Base-by-base conservation (phyloP, 1,140 invertebrate species). In the Chironomus tepperi region DNA sequence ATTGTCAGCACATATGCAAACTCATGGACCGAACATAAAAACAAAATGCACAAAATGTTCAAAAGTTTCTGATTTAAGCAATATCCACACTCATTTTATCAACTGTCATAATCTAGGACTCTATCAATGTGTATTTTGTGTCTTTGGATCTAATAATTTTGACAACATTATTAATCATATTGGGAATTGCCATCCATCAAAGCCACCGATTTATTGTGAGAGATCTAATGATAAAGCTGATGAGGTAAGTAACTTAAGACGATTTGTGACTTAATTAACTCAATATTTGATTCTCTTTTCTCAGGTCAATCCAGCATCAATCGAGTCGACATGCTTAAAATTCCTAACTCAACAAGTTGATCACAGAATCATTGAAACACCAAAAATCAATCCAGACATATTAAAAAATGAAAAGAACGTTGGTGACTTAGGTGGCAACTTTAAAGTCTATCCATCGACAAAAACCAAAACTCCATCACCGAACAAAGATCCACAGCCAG, bases 51-150 rank as follows among this genome's bases (percentile, higher is more conserved):
- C 10, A 18, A 70, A 70, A 21, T 70, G 65, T 19, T 10, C 9
- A 5, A 2, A 5, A 70, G 18, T 19, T 8, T 18, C n/a, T 7
- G 18, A 3, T 2, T 18, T 10, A 18, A 9, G 18, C n/a, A n/a
- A 18, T 6, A 70, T 70, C 2, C 19, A n/a, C 6, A 15, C n/a
- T 70, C 65, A 70, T 19, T 21, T 70, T 5, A 21, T 18, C n/a
- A 21, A 70, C 3, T 70, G 65, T 19, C 18, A 18, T 0, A 12
- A 5, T 0, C 19, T 19, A 21, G 65, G 65, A 0, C 65, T 70
- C 18, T 70, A 70, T 70, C 65, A 70, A 21, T 70, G 65, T 18
- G 65, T 70, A 3, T 70, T 18, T 19, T 70, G 65, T 18, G 18
- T 19, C 6, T 70, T 19, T 70, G 65, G 65, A 19, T 18, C 65